These are phyloP conservation scores for Chloromyia formosa DNA, from an alignment of 2,888 invertebrate genomes.

Conservation along the genomic window DNA sequence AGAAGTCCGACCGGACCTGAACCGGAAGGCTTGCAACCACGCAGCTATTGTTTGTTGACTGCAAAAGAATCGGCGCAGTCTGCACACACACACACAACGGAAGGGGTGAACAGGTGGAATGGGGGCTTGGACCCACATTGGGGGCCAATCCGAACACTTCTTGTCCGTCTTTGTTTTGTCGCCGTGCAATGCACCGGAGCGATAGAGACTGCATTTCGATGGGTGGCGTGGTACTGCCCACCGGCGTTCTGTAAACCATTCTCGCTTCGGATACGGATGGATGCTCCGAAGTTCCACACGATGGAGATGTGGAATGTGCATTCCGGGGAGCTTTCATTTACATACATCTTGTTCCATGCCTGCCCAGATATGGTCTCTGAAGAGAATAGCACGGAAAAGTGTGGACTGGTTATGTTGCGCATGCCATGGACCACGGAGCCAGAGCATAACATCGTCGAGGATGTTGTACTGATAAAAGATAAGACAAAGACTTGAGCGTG, in stretches of 20 bases:
- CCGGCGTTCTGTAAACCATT: background rate
- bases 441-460: no score
- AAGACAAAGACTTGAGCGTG: no score
- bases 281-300: conserved; percentile 7
- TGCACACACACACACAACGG: conserved; percentile 12
- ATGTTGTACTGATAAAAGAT: no score
- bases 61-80: conserved; percentile 30
- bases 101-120: conserved; percentile 41
- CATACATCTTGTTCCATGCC: background rate
- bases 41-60: conserved; percentile 7
- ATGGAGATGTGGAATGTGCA: conserved; percentile 28
- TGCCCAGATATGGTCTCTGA: background rate
- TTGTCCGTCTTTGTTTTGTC: conserved; percentile 28
- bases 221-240: conserved; percentile 30
- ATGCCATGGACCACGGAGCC: conserved; percentile 1
- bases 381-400: background rate
- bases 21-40: conserved; percentile 26
- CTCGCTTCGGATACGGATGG: background rate
- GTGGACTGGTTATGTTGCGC: conserved; percentile 24
- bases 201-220: conserved; percentile 12
- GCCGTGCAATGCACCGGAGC: conserved; percentile 12
- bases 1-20: conserved; percentile 31
- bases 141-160: conserved; percentile 41
- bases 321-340: conserved; percentile 21
- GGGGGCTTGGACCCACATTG: conserved; percentile 24